phyloP scores from a whole-genome alignment of 2,888 invertebrate genomes.

The Scrobipalpa atriplicella region DNA sequence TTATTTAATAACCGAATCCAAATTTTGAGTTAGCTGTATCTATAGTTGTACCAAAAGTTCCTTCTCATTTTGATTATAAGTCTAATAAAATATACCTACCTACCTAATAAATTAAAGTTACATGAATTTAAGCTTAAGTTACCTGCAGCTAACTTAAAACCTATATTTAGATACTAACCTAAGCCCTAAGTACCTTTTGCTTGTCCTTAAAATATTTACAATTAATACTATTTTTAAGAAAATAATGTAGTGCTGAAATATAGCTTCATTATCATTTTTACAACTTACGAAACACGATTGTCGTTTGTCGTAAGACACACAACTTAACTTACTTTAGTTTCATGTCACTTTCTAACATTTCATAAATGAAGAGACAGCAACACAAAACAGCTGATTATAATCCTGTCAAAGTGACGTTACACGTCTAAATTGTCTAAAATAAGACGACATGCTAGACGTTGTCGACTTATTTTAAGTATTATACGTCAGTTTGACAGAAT shows the following conservation, averaged over 20 bases:
- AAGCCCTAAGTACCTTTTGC: conserved; percentile 56
- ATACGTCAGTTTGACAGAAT: too few relatives aligned
- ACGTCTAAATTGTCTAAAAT: too few relatives aligned
- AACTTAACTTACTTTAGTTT: too few relatives aligned
- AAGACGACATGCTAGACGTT: too few relatives aligned
- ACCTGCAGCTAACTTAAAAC: conserved; percentile 46
- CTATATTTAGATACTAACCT: conserved; percentile 44
- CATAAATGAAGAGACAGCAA: too few relatives aligned
- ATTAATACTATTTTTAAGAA: conserved; percentile 58
- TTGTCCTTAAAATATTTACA: conserved; percentile 57
- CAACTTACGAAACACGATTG: too few relatives aligned
- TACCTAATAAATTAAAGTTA: background rate
- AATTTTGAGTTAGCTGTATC: conserved; percentile 1
- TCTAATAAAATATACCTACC: background rate
- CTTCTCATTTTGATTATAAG: background rate
- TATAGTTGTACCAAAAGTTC: background rate
- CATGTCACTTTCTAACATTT: too few relatives aligned
- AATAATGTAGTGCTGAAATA: conserved; percentile 67
- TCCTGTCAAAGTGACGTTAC: too few relatives aligned
- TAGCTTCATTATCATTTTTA: conserved; percentile 43
- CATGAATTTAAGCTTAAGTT: conserved; percentile 30
- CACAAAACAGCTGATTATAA: too few relatives aligned
- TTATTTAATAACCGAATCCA: background rate
- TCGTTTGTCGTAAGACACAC: too few relatives aligned
- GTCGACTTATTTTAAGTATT: too few relatives aligned